A percentile compares a stretch with the other conserved stretches of the same genome.
These are phyloP conservation scores for Ametastegia equiseti DNA, from an alignment of 2,888 invertebrate genomes.

Conservation along the genomic window DNA sequence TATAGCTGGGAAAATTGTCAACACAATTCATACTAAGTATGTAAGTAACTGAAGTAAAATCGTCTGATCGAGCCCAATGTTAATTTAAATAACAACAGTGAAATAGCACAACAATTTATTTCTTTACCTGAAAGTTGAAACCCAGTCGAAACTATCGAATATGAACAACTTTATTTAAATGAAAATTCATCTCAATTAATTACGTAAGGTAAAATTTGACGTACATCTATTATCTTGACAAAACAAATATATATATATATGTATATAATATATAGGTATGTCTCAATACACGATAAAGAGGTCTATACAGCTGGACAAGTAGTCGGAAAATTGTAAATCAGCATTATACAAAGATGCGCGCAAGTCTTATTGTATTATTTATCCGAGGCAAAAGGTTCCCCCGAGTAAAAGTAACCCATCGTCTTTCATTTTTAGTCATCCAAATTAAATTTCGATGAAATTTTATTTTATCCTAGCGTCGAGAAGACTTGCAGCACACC, in stretches of 20 bases:
- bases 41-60: no score
- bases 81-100: not conserved
- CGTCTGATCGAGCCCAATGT: not conserved
- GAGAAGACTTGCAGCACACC: constrained; percentile 12
- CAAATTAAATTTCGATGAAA: no score
- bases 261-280: constrained; percentile 4
- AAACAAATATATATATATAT: constrained; percentile 13
- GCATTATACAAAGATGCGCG: not conserved
- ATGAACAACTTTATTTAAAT: not conserved
- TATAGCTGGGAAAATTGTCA: no score
- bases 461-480: no score
- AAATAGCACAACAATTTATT: no score
- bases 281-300: not conserved
- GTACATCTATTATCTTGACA: not conserved
- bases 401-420: no score
- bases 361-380: not conserved
- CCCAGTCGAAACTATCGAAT: not conserved
- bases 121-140: no score
- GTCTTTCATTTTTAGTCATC: no score
- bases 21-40: not conserved
- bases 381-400: no score
- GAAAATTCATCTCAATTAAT: not conserved
- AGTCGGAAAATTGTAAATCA: not conserved
- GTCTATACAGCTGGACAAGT: constrained; percentile 16
- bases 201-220: not conserved